Base-by-base conservation (phyloP, 2,888 invertebrate species). In the Nemotelus nigrinus region DNA sequence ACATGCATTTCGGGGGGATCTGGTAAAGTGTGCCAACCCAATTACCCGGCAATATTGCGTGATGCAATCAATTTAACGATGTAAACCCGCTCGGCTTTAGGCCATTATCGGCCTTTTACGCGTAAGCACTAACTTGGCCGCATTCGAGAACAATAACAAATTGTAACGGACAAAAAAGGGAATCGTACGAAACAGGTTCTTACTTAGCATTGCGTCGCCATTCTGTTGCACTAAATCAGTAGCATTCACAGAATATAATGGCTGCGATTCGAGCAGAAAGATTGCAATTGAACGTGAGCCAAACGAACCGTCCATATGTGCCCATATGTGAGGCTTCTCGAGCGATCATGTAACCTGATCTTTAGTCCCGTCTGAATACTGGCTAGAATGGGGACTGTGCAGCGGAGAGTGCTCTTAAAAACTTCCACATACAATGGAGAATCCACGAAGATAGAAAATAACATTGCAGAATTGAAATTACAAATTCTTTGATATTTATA, bases 1-100 rank as follows among this genome's bases (percentile, higher is more conserved):
- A 1, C 2, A 65, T 47, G 47, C 45, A 65, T 65, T 65, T 45
- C 45, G 65, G 65, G 65, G 50, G 50, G 65, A 65, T 7, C 65
- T 43, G n/a, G 65, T 65, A 65, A 50, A 65, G 45, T 65, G 65
- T 44, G 65, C 65, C 65, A 65, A 45, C 45, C 65, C 65, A 65
- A 65, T 65, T 65, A 47, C n/a, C 65, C 65, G 65, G 65, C 65
- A 65, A 65, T 45, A 65, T 65, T n/a, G 65, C 65, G 65, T 65
- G 65, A 65, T 25, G 65, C 7, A 45, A 65, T 65, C 65, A 47
- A 65, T 65, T 65, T 44, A 45, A 25, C 47, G 45, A 25, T 65
- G n/a, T 63, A 65, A 65, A 65, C 45, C 47, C 47, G 3, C 45
- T 25, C 45, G 41, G 45, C n/a, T 43, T 47, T 44, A 44, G n/a